Percentiles rank a stretch among this genome's conserved stretches.
Conservation (phyloP, 2,888 invertebrate species). For the Steinernema scapterisci region DNA sequence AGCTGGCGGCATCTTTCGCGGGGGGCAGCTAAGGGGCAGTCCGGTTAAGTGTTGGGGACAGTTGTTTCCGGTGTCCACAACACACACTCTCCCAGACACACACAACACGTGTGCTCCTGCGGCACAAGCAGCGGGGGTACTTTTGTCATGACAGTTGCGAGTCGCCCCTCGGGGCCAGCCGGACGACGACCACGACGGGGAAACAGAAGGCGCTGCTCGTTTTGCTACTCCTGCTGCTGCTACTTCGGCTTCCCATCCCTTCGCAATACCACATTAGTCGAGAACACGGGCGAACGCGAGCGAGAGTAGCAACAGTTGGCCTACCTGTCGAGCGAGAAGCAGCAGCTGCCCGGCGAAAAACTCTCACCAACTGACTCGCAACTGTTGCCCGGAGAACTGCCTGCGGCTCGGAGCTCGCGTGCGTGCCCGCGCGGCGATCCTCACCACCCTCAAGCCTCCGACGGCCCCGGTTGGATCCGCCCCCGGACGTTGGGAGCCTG, state of each 20-base stretch:
- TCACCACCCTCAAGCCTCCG: constrained; percentile 5
- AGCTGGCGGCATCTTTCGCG: neutral
- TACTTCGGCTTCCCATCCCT: neutral
- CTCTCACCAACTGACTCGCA: constrained; percentile 33
- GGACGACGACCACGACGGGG: neutral
- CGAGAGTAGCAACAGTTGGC: constrained; percentile 31
- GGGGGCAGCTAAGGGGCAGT: constrained; percentile 3
- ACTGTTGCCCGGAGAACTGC: constrained; percentile 32
- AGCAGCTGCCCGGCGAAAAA: constrained; percentile 33
- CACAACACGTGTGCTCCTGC: constrained; percentile 22
- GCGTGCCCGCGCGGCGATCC: constrained; percentile 27
- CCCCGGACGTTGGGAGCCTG: neutral
- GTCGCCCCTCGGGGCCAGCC: constrained; percentile 28
- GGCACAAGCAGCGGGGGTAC: constrained; percentile 27
- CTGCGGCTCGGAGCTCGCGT: constrained; percentile 26
- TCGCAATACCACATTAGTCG: constrained; percentile 28
- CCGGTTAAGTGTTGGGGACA: constrained; percentile 14
- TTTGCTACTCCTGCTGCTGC: neutral
- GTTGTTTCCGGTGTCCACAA: constrained; percentile 33
- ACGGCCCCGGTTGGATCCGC: neutral
- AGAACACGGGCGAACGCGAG: neutral
- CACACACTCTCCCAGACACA: neutral
- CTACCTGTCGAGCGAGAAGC: constrained; percentile 33
- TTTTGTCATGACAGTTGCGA: constrained; percentile 33
- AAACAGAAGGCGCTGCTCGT: constrained; percentile 28